Evolutionary conservation across 2,797 vertebrate genomes (phyloP), one percentile per base, ranked within the genome.

Genomic region (Nannoperca australis): DNA sequence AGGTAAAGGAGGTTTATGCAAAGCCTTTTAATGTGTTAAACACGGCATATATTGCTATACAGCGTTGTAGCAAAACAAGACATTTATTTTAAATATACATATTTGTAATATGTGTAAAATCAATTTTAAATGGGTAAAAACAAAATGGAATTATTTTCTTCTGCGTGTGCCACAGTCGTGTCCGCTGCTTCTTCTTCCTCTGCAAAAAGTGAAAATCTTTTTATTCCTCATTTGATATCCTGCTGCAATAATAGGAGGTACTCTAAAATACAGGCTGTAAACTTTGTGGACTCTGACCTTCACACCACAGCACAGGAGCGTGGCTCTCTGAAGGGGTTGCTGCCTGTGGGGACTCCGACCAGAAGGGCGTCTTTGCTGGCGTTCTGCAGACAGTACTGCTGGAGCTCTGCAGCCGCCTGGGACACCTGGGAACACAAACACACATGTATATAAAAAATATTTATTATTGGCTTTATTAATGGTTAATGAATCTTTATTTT

Each of bases 311-410:
- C 78, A 51, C 98, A 99, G 87, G 98, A 98, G 44, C 97, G 94
- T 0, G 96, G 98, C 38, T 99, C 98, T 73, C 98, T 96, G 93
- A 99, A 99, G 44, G 98, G 98, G 91, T 99, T 99, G 93, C 97
- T 99, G 79, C 97, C 97, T 0, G 97, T 96, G 6, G 98, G 97
- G 47, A 99, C 94, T 0, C 97, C 97, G 0, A 97, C 96, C 86
- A 99, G 94, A 84, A 99, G 92, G 27, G 97, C 97, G 17, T 99
- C 98, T 92, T 97, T 99, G 78, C 96, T 95, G 45, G 97, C 98
- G 0, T 99, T 99, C 91, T 99, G 97, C 88, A 97, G 94, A 84
- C 98, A 99, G 83, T 97, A 99, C 89, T 98, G 97, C 79, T 98
- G 97, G 14, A 99, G 96, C 82, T 99, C 98, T 14, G 96, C 96